Percentiles rank a stretch among this genome's conserved stretches.
Evolutionary conservation across 2,113 vertebrate genomes (phyloP).

Genomic region (Halcyon malimbica): DNA sequence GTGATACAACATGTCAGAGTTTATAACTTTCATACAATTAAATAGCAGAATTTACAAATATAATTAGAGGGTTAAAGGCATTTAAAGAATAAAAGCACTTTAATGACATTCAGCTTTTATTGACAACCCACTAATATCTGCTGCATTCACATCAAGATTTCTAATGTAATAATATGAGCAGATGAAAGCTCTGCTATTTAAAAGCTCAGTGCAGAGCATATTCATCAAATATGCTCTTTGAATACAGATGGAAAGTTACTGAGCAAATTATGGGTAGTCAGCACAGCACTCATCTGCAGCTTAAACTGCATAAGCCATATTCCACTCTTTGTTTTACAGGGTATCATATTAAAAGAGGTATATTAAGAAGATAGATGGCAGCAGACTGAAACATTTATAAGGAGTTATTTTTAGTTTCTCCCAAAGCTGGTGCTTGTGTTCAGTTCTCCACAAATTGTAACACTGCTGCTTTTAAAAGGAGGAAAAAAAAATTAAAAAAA

Average conservation of each 20-base stretch:
- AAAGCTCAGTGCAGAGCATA: not conserved
- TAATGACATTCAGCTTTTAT: constrained; percentile 20
- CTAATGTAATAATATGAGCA: constrained; percentile 25
- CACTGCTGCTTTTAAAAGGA: not conserved
- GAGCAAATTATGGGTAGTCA: not conserved
- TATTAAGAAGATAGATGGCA: not conserved
- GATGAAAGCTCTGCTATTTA: constrained; percentile 39
- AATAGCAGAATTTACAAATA: not conserved
- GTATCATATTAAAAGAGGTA: not conserved
- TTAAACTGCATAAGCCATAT: not conserved
- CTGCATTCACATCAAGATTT: constrained; percentile 17
- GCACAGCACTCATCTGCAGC: not conserved
- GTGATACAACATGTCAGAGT: not conserved
- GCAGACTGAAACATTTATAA: not conserved
- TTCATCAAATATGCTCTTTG: not conserved
- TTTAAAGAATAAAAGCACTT: constrained; percentile 43
- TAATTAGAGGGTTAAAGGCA: constrained; percentile 42
- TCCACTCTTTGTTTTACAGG: not conserved
- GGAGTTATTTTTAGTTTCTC: not conserved
- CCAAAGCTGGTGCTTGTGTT: accelerated
- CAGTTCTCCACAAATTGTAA: not conserved
- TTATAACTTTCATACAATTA: not conserved
- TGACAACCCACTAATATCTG: constrained; percentile 16
- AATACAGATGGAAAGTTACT: constrained; percentile 21
- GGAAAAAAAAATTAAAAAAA: not conserved